Conservation (phyloP, 1,140 invertebrate genomes). For the Paralvinella palmiformis region DNA sequence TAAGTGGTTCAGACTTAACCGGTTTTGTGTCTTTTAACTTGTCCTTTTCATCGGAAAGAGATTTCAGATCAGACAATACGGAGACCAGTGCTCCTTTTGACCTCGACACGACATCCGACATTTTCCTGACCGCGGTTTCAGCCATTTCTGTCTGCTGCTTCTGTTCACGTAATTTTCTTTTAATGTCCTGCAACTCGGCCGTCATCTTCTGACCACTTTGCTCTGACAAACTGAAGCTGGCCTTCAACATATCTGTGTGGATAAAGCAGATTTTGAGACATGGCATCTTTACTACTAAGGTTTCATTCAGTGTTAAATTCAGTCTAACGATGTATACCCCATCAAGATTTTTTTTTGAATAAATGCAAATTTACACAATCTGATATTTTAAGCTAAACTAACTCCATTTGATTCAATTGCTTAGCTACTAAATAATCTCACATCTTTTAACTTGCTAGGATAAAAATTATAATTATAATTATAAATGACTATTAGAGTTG, state of each 20-base stretch:
- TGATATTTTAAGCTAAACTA: background rate
- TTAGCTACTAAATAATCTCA: background rate
- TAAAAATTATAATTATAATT: no score
- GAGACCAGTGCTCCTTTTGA: background rate
- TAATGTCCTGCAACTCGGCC: conserved; percentile 19
- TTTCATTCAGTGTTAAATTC: background rate
- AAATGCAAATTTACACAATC: background rate
- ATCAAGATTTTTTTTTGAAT: background rate
- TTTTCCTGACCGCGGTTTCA: conserved; percentile 5
- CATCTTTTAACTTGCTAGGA: no score
- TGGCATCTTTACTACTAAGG: no score
- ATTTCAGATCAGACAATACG: conserved; percentile 5
- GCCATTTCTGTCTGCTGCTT: conserved; percentile 2
- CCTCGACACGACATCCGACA: background rate
- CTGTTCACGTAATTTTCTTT: conserved; percentile 20
- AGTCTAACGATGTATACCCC: background rate
- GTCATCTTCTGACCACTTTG: conserved; percentile 15
- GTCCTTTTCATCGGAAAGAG: background rate
- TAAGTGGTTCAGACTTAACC: no score
- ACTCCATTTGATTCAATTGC: background rate
- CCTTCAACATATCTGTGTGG: conserved; percentile 10
- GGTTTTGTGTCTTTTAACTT: no score
- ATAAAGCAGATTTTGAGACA: background rate
- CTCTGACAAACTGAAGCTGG: conserved; percentile 18
- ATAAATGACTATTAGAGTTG: no score